Conservation (phyloP, 1,140 invertebrate genomes). For the Zelostemma sp. region DNA sequence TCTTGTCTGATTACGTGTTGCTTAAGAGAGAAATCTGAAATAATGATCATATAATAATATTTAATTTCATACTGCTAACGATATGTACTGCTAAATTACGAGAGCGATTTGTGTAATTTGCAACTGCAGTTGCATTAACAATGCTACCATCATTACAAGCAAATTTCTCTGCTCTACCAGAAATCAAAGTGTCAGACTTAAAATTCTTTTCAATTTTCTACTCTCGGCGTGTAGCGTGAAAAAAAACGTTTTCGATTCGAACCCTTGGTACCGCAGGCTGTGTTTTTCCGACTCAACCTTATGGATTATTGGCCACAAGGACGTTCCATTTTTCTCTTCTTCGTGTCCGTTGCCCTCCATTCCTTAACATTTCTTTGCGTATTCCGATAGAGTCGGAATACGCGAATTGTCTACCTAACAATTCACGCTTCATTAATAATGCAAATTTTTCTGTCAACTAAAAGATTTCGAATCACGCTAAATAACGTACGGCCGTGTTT, state of each 20-base stretch:
- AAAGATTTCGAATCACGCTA: background rate
- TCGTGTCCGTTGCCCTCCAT: background rate
- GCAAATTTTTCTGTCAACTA: background rate
- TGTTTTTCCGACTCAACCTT: constrained; percentile 53
- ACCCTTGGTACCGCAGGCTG: no score
- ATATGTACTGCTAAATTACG: constrained; percentile 38
- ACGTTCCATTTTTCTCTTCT: constrained; percentile 32
- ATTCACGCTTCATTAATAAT: background rate
- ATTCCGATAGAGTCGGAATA: no score
- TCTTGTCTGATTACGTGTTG: constrained; percentile 41
- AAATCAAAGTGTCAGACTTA: constrained; percentile 20
- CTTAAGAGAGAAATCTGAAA: constrained; percentile 36
- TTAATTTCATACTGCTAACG: constrained; percentile 41
- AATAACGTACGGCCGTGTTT: background rate
- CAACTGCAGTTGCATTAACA: background rate
- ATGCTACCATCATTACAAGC: background rate
- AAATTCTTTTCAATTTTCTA: constrained; percentile 8
- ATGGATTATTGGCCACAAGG: constrained; percentile 41
- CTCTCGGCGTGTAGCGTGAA: constrained; percentile 18
- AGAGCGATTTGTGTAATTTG: constrained; percentile 40
- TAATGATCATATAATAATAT: constrained; percentile 50
- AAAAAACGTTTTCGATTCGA: no score
- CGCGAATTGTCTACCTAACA: no score
- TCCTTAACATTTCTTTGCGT: background rate
- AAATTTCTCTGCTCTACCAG: no score